Evolutionary conservation across 2,888 invertebrate genomes (phyloP), one percentile per base, ranked within the genome.

Genomic region (Callosobruchus maculatus): DNA sequence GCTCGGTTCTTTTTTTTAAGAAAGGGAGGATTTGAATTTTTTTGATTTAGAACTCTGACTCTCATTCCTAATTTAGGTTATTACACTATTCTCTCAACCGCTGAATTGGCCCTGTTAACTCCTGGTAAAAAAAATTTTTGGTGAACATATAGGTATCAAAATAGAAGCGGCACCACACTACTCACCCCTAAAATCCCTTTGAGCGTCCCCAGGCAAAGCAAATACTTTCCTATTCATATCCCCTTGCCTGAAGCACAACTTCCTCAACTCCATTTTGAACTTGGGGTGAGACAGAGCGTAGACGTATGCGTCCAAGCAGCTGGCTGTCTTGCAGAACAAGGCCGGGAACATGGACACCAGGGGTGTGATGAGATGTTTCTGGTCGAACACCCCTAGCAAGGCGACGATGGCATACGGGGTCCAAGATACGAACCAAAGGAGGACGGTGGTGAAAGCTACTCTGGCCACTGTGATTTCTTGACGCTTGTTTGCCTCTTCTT

Each of bases 221-320:
- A 26, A 26, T 18, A 49, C 49, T 18, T 49, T 49, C 49, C 49
- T 49, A 13, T 49, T 49, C 49, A 49, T 69, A 66, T 22, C 22
- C 21, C 22, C 22, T 18, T 68, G 68, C 22, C 72, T 67, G 68
- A 74, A 77, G 67, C 78, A 72, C 22, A 80, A 67, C 31, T 76
- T 77, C 68, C 66, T 77, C 3, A 83, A 70, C 83, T 93, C 94
- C 77, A 89, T 88, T 72, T 92, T 90, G 86, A 94, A 94, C 81
- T 90, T 91, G 0, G 95, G 95, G 88, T 95, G 95, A 0, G 93
- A 94, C 68, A 94, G 90, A 4, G 94, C 93, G 83, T 94, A 94
- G 76, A 94, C 89, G 82, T 94, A 94, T 0, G 95, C 95, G 87
- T 96, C 94, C 75, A 94, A 89, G 83, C 94, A 94, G 67, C 94